phyloP scores from a whole-genome alignment of 1,140 invertebrate species.

The Lepidotrigona ventralis region DNA sequence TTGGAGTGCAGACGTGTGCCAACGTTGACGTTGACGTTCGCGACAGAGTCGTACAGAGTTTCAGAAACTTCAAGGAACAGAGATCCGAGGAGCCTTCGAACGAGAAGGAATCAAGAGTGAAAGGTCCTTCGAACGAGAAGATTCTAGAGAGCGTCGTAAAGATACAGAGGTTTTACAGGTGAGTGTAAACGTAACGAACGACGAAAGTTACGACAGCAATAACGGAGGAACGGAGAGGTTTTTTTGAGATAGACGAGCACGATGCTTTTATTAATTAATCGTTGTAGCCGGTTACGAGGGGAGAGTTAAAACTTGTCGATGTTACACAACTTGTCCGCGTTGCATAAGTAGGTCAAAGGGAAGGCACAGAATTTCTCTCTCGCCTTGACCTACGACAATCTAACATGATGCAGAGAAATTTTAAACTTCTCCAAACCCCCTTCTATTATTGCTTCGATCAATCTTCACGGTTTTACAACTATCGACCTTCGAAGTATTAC shows the following conservation, averaged over 20 bases:
- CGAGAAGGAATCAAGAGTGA: neutral
- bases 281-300: too few relatives aligned
- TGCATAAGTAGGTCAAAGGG: neutral
- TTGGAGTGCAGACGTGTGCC: slow-evolving; percentile 44
- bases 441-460: neutral
- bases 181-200: slow-evolving; percentile 28
- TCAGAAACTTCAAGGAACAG: neutral
- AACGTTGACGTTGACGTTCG: too few relatives aligned
- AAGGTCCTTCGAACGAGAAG: slow-evolving; percentile 16
- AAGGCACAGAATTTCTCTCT: neutral
- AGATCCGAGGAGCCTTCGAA: slow-evolving; percentile 2
- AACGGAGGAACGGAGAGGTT: neutral
- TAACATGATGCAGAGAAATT: too few relatives aligned
- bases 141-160: slow-evolving; percentile 64
- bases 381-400: neutral
- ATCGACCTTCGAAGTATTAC: neutral
- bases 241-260: neutral
- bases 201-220: slow-evolving; percentile 9
- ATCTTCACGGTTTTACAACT: neutral
- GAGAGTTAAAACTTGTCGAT: neutral
- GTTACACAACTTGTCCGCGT: neutral
- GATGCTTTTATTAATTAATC: neutral
- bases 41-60: slow-evolving; percentile 37
- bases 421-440: too few relatives aligned
- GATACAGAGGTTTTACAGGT: slow-evolving; percentile 76